Evolutionary conservation across 2,797 vertebrate species (phyloP).

Genomic region (Natrix natrix): DNA sequence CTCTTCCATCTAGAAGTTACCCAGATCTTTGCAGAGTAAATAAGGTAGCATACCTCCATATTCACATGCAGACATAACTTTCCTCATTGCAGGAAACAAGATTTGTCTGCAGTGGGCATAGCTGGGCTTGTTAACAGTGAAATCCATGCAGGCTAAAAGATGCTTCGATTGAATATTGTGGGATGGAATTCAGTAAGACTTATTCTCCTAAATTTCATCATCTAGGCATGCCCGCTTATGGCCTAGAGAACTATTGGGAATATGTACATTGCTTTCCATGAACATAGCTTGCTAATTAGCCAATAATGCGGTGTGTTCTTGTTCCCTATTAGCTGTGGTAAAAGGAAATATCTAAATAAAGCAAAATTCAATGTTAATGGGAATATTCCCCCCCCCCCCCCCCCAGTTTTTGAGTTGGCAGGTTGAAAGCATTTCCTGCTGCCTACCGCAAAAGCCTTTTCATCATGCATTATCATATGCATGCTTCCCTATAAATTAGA

Average conservation of each 20-base stretch:
- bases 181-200: neutral
- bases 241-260: neutral
- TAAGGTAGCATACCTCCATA: neutral
- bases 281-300: neutral
- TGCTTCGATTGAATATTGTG: neutral
- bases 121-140: neutral
- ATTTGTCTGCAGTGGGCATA: neutral
- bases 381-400: neutral
- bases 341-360: neutral
- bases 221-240: neutral
- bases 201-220: neutral
- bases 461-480: fast-evolving
- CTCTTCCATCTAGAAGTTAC: neutral
- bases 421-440: neutral
- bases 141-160: neutral
- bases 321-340: neutral
- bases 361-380: neutral
- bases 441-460: fast-evolving
- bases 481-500: neutral
- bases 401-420: neutral
- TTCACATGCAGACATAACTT: neutral
- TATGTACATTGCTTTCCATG: neutral
- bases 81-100: neutral
- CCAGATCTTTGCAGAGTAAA: neutral
- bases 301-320: neutral